These are phyloP conservation scores for Marmota flaviventris DNA, from an alignment of 2,113 vertebrate species.

Conservation along the genomic window DNA sequence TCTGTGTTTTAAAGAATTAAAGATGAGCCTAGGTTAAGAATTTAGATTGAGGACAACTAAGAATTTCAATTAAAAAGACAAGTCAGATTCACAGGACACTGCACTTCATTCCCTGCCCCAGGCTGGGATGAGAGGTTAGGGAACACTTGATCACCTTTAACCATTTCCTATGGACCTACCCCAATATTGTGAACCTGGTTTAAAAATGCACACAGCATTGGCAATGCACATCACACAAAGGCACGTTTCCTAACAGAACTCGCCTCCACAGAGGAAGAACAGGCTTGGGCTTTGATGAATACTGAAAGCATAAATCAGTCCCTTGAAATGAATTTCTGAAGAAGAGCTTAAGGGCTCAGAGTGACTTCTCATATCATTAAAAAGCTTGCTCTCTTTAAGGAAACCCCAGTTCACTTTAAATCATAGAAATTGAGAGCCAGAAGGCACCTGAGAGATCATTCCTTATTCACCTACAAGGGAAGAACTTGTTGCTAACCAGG, in stretches of 20 bases:
- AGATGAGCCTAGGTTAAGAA: slow-evolving; percentile 38
- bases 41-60: slow-evolving; percentile 1
- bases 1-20: slow-evolving; percentile 28
- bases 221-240: neutral
- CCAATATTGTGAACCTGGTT: neutral
- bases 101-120: neutral
- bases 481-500: slow-evolving; percentile 63
- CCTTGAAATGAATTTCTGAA: slow-evolving; percentile 79
- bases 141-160: slow-evolving; percentile 18
- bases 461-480: slow-evolving; percentile 63
- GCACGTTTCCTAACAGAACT: neutral
- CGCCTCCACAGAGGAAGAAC: neutral
- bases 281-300: slow-evolving; percentile 72
- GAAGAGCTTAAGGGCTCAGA: slow-evolving; percentile 75
- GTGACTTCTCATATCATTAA: slow-evolving; percentile 70
- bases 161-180: neutral
- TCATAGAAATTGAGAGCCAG: slow-evolving; percentile 65
- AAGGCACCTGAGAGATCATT: slow-evolving; percentile 64
- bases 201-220: slow-evolving; percentile 33
- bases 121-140: neutral
- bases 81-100: neutral
- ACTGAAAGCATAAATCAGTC: slow-evolving; percentile 73
- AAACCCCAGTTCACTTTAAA: slow-evolving; percentile 65
- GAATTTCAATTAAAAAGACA: slow-evolving; percentile 58
- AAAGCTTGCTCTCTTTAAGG: slow-evolving; percentile 64